These are phyloP conservation scores for Sebastes matsubarae DNA, from an alignment of 2,797 vertebrate species.

Conservation along the genomic window DNA sequence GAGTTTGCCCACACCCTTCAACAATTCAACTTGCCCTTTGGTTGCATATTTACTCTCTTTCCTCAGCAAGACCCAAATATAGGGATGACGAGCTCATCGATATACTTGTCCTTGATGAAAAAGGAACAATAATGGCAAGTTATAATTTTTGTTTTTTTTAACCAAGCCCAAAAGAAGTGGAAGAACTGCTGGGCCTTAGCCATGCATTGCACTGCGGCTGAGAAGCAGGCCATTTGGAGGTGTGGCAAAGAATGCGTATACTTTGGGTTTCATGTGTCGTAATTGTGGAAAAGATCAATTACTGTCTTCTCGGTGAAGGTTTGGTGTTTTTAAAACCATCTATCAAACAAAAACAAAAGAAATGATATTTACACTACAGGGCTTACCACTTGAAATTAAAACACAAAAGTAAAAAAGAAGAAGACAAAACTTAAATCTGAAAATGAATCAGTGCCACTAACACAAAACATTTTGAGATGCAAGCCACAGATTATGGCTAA, in stretches of 20 bases:
- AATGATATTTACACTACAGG: conserved; percentile 1
- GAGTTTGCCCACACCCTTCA: not conserved
- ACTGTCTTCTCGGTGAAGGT: conserved; percentile 4
- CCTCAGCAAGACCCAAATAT: conserved; percentile 39
- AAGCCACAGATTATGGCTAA: conserved; percentile 43
- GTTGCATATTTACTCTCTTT: conserved; percentile 14
- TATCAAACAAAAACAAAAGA: not conserved
- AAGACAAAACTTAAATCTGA: not conserved
- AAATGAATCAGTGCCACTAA: conserved; percentile 41
- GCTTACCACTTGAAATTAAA: conserved; percentile 26
- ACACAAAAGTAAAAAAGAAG: not conserved
- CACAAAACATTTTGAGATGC: conserved; percentile 51
- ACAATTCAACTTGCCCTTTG: conserved; percentile 9
- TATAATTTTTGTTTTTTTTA: conserved; percentile 47
- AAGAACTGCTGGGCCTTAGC: conserved; percentile 55
- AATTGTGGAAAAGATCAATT: conserved; percentile 8
- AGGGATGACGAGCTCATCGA: conserved; percentile 25
- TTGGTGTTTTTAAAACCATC: conserved; percentile 8
- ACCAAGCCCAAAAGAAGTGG: conserved; percentile 63
- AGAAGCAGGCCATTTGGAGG: conserved; percentile 39
- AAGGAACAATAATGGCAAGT: conserved; percentile 44
- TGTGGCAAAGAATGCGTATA: conserved; percentile 29
- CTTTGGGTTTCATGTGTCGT: conserved; percentile 6
- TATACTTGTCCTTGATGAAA: conserved; percentile 38
- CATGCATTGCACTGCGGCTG: conserved; percentile 71